These are phyloP conservation scores for Drosophila peninsularis DNA, from an alignment of 2,888 invertebrate genomes.

Conservation along the genomic window DNA sequence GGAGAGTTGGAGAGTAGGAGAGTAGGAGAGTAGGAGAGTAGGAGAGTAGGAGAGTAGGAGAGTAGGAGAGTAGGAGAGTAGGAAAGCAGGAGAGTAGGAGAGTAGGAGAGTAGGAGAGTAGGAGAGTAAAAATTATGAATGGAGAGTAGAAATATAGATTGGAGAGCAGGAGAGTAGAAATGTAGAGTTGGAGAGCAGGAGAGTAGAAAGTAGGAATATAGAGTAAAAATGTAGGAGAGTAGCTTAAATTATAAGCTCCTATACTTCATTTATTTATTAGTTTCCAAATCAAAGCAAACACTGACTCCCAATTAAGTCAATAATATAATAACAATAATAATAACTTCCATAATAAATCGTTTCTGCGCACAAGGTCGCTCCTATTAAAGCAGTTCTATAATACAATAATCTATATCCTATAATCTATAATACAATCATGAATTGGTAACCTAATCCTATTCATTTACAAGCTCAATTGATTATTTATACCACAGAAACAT, in stretches of 20 bases:
- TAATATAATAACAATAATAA: not conserved
- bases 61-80: not conserved
- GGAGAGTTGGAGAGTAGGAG: not conserved
- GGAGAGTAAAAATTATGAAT: no score
- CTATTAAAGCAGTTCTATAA: not conserved
- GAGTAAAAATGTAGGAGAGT: no score
- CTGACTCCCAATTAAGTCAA: not conserved
- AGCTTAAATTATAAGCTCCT: no score
- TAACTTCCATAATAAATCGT: not conserved
- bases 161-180: no score
- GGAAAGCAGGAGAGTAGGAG: not conserved
- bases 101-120: no score
- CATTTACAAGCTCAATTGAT: not conserved
- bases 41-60: not conserved
- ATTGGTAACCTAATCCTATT: not conserved
- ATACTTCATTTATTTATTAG: no score
- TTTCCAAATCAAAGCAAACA: no score
- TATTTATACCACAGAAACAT: slow-evolving; percentile 6
- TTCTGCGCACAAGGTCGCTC: not conserved
- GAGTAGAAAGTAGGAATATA: no score
- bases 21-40: no score
- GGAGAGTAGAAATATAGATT: no score
- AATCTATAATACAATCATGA: not conserved
- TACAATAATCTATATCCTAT: not conserved
- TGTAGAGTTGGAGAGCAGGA: no score